Conservation (phyloP, 2,113 vertebrate genomes). For the Cepphus grylle region DNA sequence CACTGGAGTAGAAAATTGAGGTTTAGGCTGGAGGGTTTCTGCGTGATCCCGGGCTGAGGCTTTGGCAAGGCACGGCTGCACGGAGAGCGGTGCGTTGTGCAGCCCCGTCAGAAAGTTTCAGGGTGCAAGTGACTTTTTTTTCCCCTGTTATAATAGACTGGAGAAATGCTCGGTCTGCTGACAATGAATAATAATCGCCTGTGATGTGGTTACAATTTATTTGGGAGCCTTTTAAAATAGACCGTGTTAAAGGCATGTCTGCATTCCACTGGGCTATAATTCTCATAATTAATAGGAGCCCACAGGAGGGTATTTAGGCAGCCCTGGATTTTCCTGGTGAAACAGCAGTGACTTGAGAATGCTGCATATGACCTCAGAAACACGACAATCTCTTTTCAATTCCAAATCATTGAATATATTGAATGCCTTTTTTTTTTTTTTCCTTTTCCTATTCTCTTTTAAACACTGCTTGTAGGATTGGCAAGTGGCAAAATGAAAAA, state of each 20-base stretch:
- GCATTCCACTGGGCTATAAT: rapidly evolving
- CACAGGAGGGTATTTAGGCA: background rate
- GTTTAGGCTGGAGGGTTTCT: background rate
- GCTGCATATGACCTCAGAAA: background rate
- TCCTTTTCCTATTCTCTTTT: background rate
- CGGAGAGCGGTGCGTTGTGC: rapidly evolving
- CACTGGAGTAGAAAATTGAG: background rate
- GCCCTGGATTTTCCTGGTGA: background rate
- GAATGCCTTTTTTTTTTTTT: background rate
- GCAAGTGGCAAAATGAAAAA: background rate
- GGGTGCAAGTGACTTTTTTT: rapidly evolving
- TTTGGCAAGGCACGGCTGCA: background rate
- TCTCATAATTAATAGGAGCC: background rate
- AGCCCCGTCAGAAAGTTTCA: background rate
- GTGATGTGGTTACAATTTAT: background rate
- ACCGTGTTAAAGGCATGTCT: rapidly evolving
- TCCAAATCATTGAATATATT: background rate
- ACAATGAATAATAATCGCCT: background rate
- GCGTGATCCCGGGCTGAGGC: background rate
- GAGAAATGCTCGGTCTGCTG: rapidly evolving
- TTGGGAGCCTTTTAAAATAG: background rate
- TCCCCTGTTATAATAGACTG: rapidly evolving
- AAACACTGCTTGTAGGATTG: rapidly evolving
- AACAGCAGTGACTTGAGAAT: background rate
- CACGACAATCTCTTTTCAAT: background rate